These are phyloP conservation scores for Argentina silus DNA, from an alignment of 2,797 vertebrate species.

Conservation along the genomic window DNA sequence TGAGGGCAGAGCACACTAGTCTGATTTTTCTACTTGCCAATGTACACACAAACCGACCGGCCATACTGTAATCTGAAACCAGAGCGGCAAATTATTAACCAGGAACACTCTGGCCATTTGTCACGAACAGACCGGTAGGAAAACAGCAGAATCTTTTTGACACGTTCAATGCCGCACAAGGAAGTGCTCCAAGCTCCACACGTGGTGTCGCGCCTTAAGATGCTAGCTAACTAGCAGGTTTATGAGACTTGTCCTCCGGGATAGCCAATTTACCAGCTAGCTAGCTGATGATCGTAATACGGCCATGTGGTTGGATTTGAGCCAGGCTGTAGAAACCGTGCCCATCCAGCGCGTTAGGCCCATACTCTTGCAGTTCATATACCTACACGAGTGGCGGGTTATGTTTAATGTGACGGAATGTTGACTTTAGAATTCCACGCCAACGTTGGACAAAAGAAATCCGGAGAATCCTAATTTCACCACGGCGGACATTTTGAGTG, in stretches of 20 bases:
- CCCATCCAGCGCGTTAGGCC: background rate
- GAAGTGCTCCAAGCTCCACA: constrained; percentile 56
- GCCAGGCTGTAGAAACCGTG: constrained; percentile 60
- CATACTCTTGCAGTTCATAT: background rate
- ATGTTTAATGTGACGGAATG: background rate
- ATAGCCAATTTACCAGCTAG: constrained; percentile 19
- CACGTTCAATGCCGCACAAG: constrained; percentile 48
- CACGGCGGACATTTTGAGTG: constrained; percentile 83
- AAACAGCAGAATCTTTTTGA: background rate
- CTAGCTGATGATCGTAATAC: constrained; percentile 48
- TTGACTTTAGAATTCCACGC: background rate
- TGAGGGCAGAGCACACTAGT: background rate
- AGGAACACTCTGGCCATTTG: background rate
- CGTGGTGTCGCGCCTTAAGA: constrained; percentile 72
- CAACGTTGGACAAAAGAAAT: constrained; percentile 17
- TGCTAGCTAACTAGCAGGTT: constrained; percentile 32
- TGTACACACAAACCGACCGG: too few relatives aligned
- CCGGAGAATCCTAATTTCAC: constrained; percentile 26
- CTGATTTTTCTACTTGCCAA: too few relatives aligned
- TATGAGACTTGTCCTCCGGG: constrained; percentile 3
- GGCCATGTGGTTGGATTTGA: constrained; percentile 80
- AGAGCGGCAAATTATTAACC: background rate
- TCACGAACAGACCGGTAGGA: background rate
- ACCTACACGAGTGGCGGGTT: background rate
- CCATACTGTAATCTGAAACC: background rate